Conservation (phyloP, 2,113 vertebrate species). For the Genyomyrus donnyi region DNA sequence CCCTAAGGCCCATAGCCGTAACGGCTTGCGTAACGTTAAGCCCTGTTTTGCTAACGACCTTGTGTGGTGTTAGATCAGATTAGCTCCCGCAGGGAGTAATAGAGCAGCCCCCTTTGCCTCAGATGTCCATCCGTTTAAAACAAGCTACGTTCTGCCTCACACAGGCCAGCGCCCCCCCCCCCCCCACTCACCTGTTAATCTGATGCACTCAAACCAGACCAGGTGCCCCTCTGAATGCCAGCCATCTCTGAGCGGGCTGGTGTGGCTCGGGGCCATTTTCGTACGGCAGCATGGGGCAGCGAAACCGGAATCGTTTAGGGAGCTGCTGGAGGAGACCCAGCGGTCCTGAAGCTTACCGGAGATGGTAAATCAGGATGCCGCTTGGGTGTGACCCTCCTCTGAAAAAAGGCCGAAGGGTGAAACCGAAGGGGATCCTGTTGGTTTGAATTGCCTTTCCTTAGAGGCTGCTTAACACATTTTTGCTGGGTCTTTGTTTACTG, state of each 20-base stretch:
- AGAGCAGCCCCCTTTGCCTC: background rate
- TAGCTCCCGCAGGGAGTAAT: background rate
- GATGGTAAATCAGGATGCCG: background rate
- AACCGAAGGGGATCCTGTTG: background rate
- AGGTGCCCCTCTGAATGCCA: background rate
- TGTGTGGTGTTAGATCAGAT: background rate
- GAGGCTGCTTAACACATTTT: background rate
- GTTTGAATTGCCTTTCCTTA: background rate
- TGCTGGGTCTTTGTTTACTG: background rate
- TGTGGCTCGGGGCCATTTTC: background rate
- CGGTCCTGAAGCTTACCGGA: background rate
- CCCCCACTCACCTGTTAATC: background rate
- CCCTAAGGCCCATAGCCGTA: background rate
- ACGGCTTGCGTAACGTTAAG: no score
- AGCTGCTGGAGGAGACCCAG: background rate
- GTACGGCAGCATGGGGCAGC: background rate
- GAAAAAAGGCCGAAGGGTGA: background rate
- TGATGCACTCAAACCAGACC: background rate
- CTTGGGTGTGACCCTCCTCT: background rate
- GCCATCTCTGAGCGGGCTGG: background rate
- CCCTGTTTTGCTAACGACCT: background rate
- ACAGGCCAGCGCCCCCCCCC: background rate
- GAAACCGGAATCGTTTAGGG: background rate
- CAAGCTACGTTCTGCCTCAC: background rate
- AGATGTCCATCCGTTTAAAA: background rate